Conservation (phyloP, 2,888 invertebrate genomes). For the Nomada goodeniana region DNA sequence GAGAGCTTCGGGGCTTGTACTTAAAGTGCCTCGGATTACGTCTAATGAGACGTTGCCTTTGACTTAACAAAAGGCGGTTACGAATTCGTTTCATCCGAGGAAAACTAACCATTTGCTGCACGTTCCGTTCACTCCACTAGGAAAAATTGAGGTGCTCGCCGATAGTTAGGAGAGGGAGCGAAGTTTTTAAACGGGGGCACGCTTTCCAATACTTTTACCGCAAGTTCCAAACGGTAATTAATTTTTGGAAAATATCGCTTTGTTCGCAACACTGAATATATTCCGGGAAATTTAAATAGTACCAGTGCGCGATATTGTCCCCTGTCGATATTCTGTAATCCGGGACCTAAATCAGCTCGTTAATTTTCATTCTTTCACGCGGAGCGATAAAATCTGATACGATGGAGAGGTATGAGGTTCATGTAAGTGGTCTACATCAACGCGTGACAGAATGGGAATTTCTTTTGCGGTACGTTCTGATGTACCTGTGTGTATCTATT, state of each 20-base stretch:
- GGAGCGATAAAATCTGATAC: constrained; percentile 73
- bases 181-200: constrained; percentile 40
- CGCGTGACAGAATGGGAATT: constrained; percentile 56
- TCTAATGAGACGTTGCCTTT: constrained; percentile 56
- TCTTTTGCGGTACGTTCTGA: constrained; percentile 41
- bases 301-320: constrained; percentile 29
- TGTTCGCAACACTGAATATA: background rate
- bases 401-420: constrained; percentile 48
- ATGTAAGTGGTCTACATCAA: constrained; percentile 60
- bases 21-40: constrained; percentile 46
- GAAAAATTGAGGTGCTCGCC: constrained; percentile 31
- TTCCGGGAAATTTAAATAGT: background rate
- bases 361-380: constrained; percentile 76
- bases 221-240: background rate
- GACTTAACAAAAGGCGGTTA: constrained; percentile 42
- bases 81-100: constrained; percentile 27
- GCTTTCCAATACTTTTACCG: constrained; percentile 43
- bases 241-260: background rate
- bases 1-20: constrained; percentile 9
- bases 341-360: constrained; percentile 72
- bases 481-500: constrained; percentile 19
- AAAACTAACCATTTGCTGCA: constrained; percentile 31
- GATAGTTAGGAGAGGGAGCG: constrained; percentile 1
- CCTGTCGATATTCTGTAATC: constrained; percentile 58
- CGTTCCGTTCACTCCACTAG: constrained; percentile 46